Evolutionary conservation across 2,113 vertebrate species (phyloP).

Genomic region (Dasyprocta punctata): DNA sequence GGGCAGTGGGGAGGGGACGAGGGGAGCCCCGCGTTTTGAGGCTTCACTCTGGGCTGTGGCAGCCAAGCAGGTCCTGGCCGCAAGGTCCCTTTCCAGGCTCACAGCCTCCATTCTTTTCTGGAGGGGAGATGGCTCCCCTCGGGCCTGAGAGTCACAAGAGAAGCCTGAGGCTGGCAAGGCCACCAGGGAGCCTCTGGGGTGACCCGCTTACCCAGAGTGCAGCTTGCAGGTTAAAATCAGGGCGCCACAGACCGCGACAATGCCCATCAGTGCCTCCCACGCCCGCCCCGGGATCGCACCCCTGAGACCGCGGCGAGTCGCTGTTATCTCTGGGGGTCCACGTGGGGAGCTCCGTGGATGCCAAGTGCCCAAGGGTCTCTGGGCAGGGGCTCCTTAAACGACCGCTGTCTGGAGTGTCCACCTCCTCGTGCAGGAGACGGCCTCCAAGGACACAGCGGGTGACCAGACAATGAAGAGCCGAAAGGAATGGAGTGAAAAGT

Average conservation of each 20-base stretch:
- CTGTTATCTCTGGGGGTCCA: not conserved
- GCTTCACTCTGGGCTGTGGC: constrained; percentile 17
- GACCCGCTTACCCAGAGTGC: not conserved
- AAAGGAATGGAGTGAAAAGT: not conserved
- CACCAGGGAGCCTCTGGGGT: not conserved
- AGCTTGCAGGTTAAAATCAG: not conserved
- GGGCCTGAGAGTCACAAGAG: not conserved
- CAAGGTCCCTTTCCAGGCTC: not conserved
- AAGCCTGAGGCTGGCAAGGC: not conserved
- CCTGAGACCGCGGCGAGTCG: not conserved
- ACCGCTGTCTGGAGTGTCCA: not conserved
- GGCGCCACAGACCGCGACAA: not conserved
- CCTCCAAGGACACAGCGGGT: not conserved
- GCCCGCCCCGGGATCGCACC: not conserved
- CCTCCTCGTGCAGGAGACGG: not conserved
- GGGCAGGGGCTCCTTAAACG: not conserved
- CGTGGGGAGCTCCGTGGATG: not conserved
- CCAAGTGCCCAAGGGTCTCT: not conserved
- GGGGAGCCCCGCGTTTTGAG: not conserved
- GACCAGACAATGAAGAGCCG: not conserved
- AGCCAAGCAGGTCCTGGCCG: not conserved
- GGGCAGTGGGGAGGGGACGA: not conserved
- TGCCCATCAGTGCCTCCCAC: not conserved
- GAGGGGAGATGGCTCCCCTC: not conserved
- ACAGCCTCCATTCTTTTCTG: not conserved